Evolutionary conservation across 2,113 vertebrate genomes (phyloP), one percentile per base, ranked within the genome.

Genomic region (Coturnix japonica): DNA sequence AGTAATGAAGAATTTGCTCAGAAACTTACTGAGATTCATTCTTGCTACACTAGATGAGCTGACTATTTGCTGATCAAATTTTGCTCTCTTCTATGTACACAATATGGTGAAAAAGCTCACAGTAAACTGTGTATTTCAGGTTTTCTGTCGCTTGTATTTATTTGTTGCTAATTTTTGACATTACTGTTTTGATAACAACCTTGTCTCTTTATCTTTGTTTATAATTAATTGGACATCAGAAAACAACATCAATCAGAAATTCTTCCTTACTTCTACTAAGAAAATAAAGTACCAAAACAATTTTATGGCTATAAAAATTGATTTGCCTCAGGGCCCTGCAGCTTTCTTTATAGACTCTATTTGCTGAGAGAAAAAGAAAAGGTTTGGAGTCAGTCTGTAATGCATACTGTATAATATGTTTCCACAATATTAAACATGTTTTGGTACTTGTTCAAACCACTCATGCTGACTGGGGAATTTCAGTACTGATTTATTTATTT

Each of bases 301-400:
- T 80, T 92, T 87, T 69, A 46, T 75, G 53, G 28, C 43, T 43
- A 81, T 94, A 95, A 91, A 97, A 95, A 96, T 92, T 88, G 82
- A 91, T 95, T 89, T 91, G 16, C 20, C 15, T 82, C 12, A 83
- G 84, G 85, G 46, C 83, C 90, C 41, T 76, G 10, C 39, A 91
- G 8, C 56, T 91, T 94, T 57, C 39, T 94, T 86, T 82, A 63
- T 77, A 57, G 22, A 70, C 53, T 83, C 35, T 81, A 67, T 91
- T 95, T 82, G 85, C 28, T 61, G 49, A 86, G 71, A 90, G 88
- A 69, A 85, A 82, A 92, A 19, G 4, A n/a, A 82, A 90, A 81
- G 8, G 11, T 88, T 85, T 63, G 11, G 26, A 77, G 16, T 69
- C 88, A 57, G n/a, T 85, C 82, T 81, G 41, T 26, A 80, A 81